Evolutionary conservation across 2,797 vertebrate genomes (phyloP), one percentile per base, ranked within the genome.

Genomic region (Phoebastria nigripes): DNA sequence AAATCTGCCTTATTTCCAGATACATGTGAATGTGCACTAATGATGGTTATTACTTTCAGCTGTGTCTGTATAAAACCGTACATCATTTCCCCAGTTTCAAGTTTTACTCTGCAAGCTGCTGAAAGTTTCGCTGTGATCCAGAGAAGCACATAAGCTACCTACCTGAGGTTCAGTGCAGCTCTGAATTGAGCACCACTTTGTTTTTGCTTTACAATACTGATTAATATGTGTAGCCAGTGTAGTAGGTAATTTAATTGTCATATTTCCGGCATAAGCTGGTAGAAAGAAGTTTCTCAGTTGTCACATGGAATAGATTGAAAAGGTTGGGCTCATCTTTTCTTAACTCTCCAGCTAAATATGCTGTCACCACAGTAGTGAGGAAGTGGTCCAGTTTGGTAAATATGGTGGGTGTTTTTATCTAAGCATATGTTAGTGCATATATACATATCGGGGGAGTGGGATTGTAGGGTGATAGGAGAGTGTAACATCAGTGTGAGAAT

Each of bases 371-470:
- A 84, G 66, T 15, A 67, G 69, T 70, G 80, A 49, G 42, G 37
- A 93, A 82, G 33, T 35, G 29, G 31, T 87, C 55, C 39, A 1
- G 1, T 46, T 72, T 62, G 77, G n/a, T 69, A 33, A 31, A 58
- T 62, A 33, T 25, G 66, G 51, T 71, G 59, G 20, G 33, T 51
- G 87, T 22, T 82, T 82, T 76, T 26, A 49, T 65, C 58, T 19
- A 19, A 82, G 62, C 35, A 2, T 51, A 5, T 41, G 11, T 58
- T 79, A 31, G 4, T 29, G 37, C 2, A 15, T 12, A 8, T 24
- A 6, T 22, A 24, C 2, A 1, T 35, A 12, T 5, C 2, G 2
- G 16, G 49, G 44, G 12, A 6, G 12, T 81, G 76, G 55, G 29
- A 15, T 13, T 63, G 66, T 31, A 26, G 37, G 35, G 31, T 58